Conservation (phyloP, 2,113 vertebrate genomes). For the Lepus europaeus region DNA sequence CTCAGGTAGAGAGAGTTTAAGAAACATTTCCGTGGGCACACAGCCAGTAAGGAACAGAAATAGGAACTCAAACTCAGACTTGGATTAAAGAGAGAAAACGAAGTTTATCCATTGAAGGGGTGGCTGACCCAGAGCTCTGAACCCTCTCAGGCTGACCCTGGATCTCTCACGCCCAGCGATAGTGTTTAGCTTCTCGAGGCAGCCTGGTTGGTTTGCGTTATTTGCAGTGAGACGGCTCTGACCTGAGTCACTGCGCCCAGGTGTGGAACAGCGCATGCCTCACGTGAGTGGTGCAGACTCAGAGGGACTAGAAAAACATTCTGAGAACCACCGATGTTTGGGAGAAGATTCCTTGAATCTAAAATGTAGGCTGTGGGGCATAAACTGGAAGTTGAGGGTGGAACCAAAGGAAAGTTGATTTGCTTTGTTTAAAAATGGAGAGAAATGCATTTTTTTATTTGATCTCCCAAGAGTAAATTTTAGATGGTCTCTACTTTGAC, state of each 20-base stretch:
- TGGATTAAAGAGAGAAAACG: neutral
- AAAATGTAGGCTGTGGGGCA: neutral
- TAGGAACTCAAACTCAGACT: conserved; percentile 9
- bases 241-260: neutral
- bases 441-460: conserved; percentile 42
- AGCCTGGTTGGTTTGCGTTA: conserved; percentile 7
- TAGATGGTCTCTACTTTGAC: conserved; percentile 6
- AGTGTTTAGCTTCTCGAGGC: neutral
- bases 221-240: neutral
- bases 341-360: conserved; percentile 22
- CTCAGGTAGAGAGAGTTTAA: neutral
- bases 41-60: neutral
- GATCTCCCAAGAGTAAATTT: conserved; percentile 21
- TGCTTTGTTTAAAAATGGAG: conserved; percentile 41
- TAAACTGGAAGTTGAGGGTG: conserved; percentile 19
- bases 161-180: neutral
- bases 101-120: neutral
- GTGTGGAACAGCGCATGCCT: neutral
- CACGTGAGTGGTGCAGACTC: neutral
- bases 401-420: conserved; percentile 39
- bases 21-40: neutral
- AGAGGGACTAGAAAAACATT: neutral
- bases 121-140: neutral
- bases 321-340: neutral
- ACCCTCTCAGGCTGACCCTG: neutral